Base-by-base conservation (phyloP, 2,113 vertebrate genomes). In the Pithys albifrons region DNA sequence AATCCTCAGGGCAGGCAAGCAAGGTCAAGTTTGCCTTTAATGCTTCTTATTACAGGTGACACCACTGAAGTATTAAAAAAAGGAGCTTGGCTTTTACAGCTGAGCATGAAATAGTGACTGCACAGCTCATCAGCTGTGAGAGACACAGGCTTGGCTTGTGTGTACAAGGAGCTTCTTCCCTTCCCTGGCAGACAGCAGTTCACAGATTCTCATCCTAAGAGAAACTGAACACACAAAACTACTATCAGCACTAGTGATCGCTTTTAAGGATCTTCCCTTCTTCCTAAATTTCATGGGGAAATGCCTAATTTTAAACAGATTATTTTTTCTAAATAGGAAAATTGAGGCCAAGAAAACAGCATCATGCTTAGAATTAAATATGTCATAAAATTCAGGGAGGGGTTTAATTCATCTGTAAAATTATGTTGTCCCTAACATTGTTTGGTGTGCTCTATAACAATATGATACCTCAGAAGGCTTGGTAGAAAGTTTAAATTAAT, bases 211-310 rank as follows among this genome's bases (percentile, higher is more conserved):
- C 23, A 9, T 55, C 48, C 83, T n/a, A 22, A 75, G 23, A 76
- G 45, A 46, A 41, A 46, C 35, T 6, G 57, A 75, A 48, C 43
- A 2, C 43, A 2, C 3, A 13, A 31, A 31, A 49, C 58, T 66
- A 1, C 10, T 33, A 3, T 2, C 48, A 24, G 13, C 6, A 3
- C 33, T 24, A 28, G 8, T 4, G 7, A 12, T 20, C 0, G 1
- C n/a, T 66, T 49, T 3, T 28, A 28, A 24, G 80, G 48, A 8
- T 23, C 23, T 88, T 79, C 10, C 22, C 45, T 64, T 67, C 28
- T 82, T 80, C 37, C 58, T 61, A 41, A 85, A 87, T 82, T 89
- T 82, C 23, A 41, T 39, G 19, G 16, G 9, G 5, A 55, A 4
- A 71, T 74, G 18, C 9, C 43, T 65, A 25, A 82, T 52, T 67